Conservation (phyloP, 2,888 invertebrate genomes). For the Ochropleura plecta region DNA sequence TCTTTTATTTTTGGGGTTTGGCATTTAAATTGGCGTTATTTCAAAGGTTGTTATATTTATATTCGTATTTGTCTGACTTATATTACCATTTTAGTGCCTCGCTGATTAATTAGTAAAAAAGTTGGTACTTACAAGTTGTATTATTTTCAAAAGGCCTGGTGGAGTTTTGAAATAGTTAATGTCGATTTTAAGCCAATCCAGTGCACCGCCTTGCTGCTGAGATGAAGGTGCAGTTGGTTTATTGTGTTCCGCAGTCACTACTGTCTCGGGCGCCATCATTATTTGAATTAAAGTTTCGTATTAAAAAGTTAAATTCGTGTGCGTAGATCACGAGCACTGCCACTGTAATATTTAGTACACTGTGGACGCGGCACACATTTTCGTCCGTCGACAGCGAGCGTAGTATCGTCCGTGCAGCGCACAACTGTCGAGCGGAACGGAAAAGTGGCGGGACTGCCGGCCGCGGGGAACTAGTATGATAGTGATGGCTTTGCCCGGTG, state of each 20-base stretch:
- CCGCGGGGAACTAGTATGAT: constrained; percentile 74
- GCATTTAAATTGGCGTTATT: background rate
- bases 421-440: constrained; percentile 79
- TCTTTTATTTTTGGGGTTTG: constrained; percentile 1
- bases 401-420: constrained; percentile 82
- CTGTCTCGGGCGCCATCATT: constrained; percentile 96
- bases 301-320: constrained; percentile 64
- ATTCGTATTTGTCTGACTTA: background rate
- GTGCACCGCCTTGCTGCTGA: constrained; percentile 88
- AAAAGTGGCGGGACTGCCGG: constrained; percentile 65
- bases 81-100: background rate
- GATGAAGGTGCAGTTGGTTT: constrained; percentile 87
- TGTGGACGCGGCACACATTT: constrained; percentile 84
- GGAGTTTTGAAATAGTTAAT: constrained; percentile 94
- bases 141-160: constrained; percentile 95
- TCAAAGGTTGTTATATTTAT: background rate
- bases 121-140: constrained; percentile 93
- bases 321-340: constrained; percentile 80
- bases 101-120: constrained; percentile 18
- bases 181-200: constrained; percentile 94
- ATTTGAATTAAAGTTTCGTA: constrained; percentile 72
- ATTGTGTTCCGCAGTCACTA: constrained; percentile 94
- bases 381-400: constrained; percentile 78
- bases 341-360: constrained; percentile 81
- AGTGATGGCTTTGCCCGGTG: constrained; percentile 72